These are phyloP conservation scores for Neoitamus cyanurus DNA, from an alignment of 2,888 invertebrate species.

Conservation along the genomic window DNA sequence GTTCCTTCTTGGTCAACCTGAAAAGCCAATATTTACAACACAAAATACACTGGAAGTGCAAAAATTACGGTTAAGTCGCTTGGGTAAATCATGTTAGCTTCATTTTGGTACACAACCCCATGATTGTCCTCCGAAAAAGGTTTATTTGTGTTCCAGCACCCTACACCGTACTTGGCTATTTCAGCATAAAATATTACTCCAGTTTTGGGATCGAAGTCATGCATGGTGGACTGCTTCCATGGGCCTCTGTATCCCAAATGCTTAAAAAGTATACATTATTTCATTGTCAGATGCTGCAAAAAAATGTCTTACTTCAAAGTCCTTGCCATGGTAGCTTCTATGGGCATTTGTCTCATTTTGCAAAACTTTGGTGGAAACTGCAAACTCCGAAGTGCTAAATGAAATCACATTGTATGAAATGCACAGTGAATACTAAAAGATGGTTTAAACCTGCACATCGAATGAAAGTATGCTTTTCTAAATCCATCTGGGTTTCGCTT, in stretches of 20 bases:
- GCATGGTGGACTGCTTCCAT: constrained; percentile 76
- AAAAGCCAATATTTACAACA: neutral
- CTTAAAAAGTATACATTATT: constrained; percentile 57
- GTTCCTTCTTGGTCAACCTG: constrained; percentile 73
- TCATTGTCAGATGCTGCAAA: neutral
- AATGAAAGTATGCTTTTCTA: constrained; percentile 79
- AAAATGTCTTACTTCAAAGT: constrained; percentile 66
- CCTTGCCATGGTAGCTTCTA: constrained; percentile 68
- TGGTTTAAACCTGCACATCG: constrained; percentile 70
- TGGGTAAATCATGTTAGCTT: constrained; percentile 76
- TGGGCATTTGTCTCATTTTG: constrained; percentile 69
- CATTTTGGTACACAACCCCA: constrained; percentile 71
- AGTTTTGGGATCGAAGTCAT: constrained; percentile 72
- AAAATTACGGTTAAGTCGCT: constrained; percentile 70
- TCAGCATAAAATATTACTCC: constrained; percentile 77
- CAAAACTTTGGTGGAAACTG: constrained; percentile 74
- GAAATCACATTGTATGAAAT: neutral
- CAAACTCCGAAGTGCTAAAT: constrained; percentile 74
- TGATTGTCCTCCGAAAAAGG: constrained; percentile 69
- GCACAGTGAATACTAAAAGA: neutral
- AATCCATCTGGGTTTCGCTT: constrained; percentile 68
- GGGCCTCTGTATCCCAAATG: constrained; percentile 74
- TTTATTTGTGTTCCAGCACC: constrained; percentile 77
- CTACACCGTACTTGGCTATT: constrained; percentile 76
- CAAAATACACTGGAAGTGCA: neutral